Evolutionary conservation across 2,888 invertebrate species (phyloP), one percentile per base, ranked within the genome.

Genomic region (Pseudococcus longispinus): DNA sequence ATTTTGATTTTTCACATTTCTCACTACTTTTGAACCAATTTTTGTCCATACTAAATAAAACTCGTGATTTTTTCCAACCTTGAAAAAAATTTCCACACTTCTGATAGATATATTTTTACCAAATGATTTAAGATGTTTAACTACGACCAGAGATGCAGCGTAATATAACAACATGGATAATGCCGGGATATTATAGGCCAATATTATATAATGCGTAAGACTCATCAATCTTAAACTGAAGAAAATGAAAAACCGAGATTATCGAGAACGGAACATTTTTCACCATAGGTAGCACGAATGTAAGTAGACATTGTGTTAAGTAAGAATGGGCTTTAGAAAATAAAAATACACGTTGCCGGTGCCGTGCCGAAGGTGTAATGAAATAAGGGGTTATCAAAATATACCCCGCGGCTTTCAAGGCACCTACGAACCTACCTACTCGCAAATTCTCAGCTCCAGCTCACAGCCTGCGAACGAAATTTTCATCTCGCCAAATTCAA

Each of bases 171-270:
- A 80, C 77, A 3, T 46, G 42, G 77, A 42, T 80, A 37, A 80
- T 80, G 42, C 42, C 42, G 2, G 42, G 77, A 80, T 80, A 80
- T 80, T 80, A 80, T 80, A 80, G 77, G 42, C 77, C 77, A 80
- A 80, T 80, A 80, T 80, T 42, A 80, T 80, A 80, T 80, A 84
- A 84, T 51, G 32, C 84, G 32, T 84, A 55, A 84, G 84, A 55
- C 55, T 84, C 84, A 84, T 84, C 84, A 84, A 84, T 84, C 84
- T 84, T 84, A 84, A 84, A 60, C 84, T 44, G 51, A 60, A 51
- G 84, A 84, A 84, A 84, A 84, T 84, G 84, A 84, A 84, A 84
- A 84, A 84, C 84, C 55, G 84, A 84, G 84, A 84, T 84, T 84
- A 84, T 55, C 84, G 55, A 84, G 84, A 84, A 84, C 29, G 60